Evolutionary conservation across 2,888 invertebrate genomes (phyloP), one percentile per base, ranked within the genome.

Genomic region (Amorpha juglandis): DNA sequence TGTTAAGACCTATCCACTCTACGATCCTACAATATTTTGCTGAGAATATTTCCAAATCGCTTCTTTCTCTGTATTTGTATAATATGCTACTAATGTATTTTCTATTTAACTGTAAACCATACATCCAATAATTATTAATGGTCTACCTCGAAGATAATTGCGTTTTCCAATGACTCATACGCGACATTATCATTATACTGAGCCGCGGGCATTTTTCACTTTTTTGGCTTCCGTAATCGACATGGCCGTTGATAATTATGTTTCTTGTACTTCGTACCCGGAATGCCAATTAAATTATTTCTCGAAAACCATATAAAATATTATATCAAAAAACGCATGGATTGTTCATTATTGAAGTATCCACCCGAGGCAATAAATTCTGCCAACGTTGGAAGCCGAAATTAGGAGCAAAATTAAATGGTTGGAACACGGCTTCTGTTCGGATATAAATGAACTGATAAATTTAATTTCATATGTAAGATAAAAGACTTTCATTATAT

Each of bases 151-250:
- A 58, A 58, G 58, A 58, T 58, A 58, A 58, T 58, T 58, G 58
- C 58, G 11, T 42, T 12, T 58, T 19, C 58, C 42, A 58, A 58
- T 42, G 58, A 58, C 58, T 58, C 42, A 58, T 42, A 58, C 38
- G 42, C 16, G 58, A 58, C 42, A 58, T 58, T 58, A 58, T 58
- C 58, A 42, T 58, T 58, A 58, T 38, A 42, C 52, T 6, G 27
- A 19, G 58, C 58, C 58, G 6, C 42, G 58, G 58, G 58, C 58
- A 58, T 58, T 42, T 58, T 58, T 58, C 38, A 58, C 58, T 58
- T 58, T 58, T 58, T 58, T 58, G 58, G 58, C 58, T 58, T 58
- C 58, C 58, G 38, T 58, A 58, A 58, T 58, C 58, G 58, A 58
- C 58, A 58, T 58, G 58, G 58, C 19, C 58, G 38, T 16, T 42